Percentiles rank a stretch among this genome's conserved stretches.
These are phyloP conservation scores for Scomber japonicus DNA, from an alignment of 2,113 vertebrate species.

Conservation along the genomic window DNA sequence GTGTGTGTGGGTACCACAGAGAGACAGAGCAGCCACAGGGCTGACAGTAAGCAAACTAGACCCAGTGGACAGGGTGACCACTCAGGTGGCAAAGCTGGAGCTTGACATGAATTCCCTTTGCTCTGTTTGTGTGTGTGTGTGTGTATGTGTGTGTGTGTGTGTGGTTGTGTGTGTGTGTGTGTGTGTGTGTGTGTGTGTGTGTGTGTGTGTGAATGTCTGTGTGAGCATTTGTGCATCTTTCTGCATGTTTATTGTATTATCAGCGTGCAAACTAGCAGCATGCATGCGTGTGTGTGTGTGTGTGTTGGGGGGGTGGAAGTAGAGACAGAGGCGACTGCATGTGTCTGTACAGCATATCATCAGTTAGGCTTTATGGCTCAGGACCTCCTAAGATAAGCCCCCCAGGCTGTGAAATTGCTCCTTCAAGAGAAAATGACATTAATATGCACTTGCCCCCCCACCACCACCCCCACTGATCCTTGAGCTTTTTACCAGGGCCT, in stretches of 20 bases:
- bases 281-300: constrained; percentile 15
- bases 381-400: constrained; percentile 79
- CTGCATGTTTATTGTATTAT: constrained; percentile 41
- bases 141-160: constrained; percentile 31
- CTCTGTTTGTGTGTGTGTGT: constrained; percentile 51
- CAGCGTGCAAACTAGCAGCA: constrained; percentile 35
- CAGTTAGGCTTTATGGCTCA: constrained; percentile 77
- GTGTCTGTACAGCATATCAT: constrained; percentile 69
- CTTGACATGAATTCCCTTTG: constrained; percentile 74
- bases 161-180: constrained; percentile 46
- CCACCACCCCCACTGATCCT: constrained; percentile 75
- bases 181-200: constrained; percentile 33
- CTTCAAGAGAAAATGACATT: constrained; percentile 82
- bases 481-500: constrained; percentile 66
- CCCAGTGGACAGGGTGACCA: constrained; percentile 75
- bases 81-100: constrained; percentile 81
- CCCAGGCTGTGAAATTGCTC: constrained; percentile 83
- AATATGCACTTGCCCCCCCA: constrained; percentile 78
- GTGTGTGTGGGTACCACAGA: constrained; percentile 43
- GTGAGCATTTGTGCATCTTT: constrained; percentile 25
- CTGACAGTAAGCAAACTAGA: constrained; percentile 76
- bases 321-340: constrained; percentile 46
- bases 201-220: constrained; percentile 6
- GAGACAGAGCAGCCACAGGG: constrained; percentile 62
- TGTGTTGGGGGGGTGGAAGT: constrained; percentile 11